Conservation (phyloP, 2,797 vertebrate species). For the Podarcis lilfordi region DNA sequence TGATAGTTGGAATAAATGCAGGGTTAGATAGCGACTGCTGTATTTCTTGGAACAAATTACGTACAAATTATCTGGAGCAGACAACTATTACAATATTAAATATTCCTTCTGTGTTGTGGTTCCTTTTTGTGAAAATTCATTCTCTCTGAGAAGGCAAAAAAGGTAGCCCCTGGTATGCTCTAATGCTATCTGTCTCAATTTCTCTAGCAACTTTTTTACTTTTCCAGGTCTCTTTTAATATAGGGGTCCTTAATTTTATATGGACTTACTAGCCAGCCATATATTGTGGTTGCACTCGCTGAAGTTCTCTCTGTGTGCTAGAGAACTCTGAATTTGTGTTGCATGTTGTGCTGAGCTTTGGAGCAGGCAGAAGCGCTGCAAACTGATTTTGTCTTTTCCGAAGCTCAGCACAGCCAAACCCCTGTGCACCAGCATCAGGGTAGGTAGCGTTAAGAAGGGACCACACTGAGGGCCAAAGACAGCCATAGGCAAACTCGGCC, state of each 20-base stretch:
- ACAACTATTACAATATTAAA: background rate
- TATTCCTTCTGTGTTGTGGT: background rate
- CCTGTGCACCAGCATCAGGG: background rate
- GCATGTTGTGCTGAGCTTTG: background rate
- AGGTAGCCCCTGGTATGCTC: too few species aligned
- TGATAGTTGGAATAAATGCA: background rate
- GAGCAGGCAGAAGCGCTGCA: background rate
- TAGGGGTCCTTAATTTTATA: background rate
- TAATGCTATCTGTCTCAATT: background rate
- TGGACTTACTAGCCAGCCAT: background rate
- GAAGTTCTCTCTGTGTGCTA: background rate
- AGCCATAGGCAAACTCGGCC: background rate
- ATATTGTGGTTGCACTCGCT: background rate
- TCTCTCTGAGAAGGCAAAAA: background rate
- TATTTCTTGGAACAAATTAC: background rate
- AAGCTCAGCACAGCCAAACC: background rate
- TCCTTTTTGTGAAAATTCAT: background rate
- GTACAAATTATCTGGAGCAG: background rate
- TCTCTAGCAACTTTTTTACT: background rate
- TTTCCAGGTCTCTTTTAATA: background rate
- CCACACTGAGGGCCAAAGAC: background rate
- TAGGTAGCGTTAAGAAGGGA: background rate
- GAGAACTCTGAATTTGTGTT: background rate
- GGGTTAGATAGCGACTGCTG: background rate
- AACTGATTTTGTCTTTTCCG: background rate